These are phyloP conservation scores for Neofelis nebulosa DNA, from an alignment of 2,113 vertebrate species.

Conservation along the genomic window DNA sequence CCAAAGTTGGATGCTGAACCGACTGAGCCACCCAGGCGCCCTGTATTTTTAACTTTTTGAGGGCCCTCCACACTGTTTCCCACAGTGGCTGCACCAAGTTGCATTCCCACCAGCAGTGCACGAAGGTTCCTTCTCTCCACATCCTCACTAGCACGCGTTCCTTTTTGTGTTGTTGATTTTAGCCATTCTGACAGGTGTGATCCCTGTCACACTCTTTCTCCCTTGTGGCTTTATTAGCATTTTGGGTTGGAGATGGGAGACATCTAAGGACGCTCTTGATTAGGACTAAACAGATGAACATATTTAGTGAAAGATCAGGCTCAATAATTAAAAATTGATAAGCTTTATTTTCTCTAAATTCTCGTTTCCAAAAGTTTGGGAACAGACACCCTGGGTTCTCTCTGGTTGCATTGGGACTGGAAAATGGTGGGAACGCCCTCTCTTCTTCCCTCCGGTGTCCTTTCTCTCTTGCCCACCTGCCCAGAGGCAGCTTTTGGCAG, in stretches of 20 bases:
- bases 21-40: too few species aligned
- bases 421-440: not conserved
- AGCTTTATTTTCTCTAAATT: not conserved
- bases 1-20: too few species aligned
- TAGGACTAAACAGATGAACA: not conserved
- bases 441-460: not conserved
- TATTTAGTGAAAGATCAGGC: not conserved
- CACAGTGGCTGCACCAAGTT: not conserved
- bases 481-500: too few species aligned
- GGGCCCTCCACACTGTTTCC: not conserved
- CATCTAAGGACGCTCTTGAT: not conserved
- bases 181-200: not conserved
- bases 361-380: not conserved
- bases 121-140: not conserved
- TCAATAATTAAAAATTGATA: not conserved
- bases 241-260: not conserved
- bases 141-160: not conserved
- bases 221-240: not conserved
- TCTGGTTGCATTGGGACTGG: not conserved
- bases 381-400: not conserved
- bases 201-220: not conserved
- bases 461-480: not conserved
- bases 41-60: not conserved
- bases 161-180: not conserved
- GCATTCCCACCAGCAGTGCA: not conserved